Base-by-base conservation (phyloP, 2,113 vertebrate genomes). In the Condylura cristata region DNA sequence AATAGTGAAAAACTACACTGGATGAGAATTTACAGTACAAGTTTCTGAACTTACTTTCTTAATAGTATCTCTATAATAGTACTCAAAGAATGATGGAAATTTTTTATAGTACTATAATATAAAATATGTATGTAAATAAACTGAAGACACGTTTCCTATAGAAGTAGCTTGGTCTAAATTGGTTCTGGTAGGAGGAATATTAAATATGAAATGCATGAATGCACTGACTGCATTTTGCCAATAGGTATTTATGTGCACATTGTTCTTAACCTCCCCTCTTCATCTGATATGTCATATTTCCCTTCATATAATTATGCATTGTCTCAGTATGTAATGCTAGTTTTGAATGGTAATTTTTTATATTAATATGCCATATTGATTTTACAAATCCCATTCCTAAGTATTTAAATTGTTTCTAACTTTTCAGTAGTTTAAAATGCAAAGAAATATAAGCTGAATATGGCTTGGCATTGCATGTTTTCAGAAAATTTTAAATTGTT, bases 1-100 rank as follows among this genome's bases (percentile, higher is more conserved):
- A 17, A 74, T 17, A 37, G 1, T 6, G n/a, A 41, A 74, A 58
- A 61, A n/a, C 18, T 0, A 0, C 4, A 56, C 7, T 11, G 61
- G 24, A 34, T 34, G 16, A 58, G 32, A 60, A 24, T 39, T 0
- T 61, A 24, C 3, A 56, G 10, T 46, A 79, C 6, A 71, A 63
- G 37, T 2, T 46, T 30, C 22, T 53, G 32, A 70, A 18, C 1
- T n/a, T 13, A 61, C 37, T 86, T 10, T 86, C 48, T 86, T 58
- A 81, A 75, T 11, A 68, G 28, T 13, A 1, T 32, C 20, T 56
- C 7, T 56, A 1, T 46, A 82, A 37, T 2, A 71, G 10, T 32
- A 89, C 12, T 74, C n/a, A 34, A 20, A 48, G 5, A 4, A 72
- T 32, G n/a, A 37, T 66, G 9, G 41, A 92, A 75, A 61, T 58